Evolutionary conservation across 2,113 vertebrate species (phyloP), one percentile per base, ranked within the genome.

Genomic region (Castor canadensis): DNA sequence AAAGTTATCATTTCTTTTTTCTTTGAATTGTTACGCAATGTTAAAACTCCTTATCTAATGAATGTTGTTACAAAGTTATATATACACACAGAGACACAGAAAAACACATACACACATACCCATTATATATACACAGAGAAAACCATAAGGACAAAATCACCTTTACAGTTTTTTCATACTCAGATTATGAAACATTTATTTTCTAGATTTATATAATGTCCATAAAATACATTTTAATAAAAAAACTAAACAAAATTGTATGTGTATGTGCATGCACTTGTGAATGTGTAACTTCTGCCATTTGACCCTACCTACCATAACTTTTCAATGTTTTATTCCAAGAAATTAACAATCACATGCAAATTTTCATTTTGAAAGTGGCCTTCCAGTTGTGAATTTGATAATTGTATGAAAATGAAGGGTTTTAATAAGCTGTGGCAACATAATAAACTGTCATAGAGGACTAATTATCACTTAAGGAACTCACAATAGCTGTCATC

Each of bases 391-490:
- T 1, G 83, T 97, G 82, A 96, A 97, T 97, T 98, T 98, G 91
- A 95, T 97, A 98, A 97, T 93, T 96, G 85, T 97, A 96, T 98
- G 96, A 96, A 98, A 98, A 98, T 97, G 96, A 98, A 92, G 87
- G 97, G 85, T 94, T 98, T 98, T 97, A 97, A 98, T 97, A 98
- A 98, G 86, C 89, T 93, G 67, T 97, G 93, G 93, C 95, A 98
- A 96, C 89, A 97, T 96, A 97, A 98, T 97, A 97, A 97, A 97
- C 95, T 98, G 97, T 96, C 95, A 84, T 97, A 93, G 89, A 98
- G 97, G 95, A 98, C 96, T 98, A 98, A 98, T 98, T 98, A 98
- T 97, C 95, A 93, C 95, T 97, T 97, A 94, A 97, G 86, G 54
- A 95, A 94, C 16, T 3, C 97, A 98, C 95, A 98, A 97, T 97